phyloP scores from a whole-genome alignment of 2,113 vertebrate species.

The Puntigrus tetrazona region DNA sequence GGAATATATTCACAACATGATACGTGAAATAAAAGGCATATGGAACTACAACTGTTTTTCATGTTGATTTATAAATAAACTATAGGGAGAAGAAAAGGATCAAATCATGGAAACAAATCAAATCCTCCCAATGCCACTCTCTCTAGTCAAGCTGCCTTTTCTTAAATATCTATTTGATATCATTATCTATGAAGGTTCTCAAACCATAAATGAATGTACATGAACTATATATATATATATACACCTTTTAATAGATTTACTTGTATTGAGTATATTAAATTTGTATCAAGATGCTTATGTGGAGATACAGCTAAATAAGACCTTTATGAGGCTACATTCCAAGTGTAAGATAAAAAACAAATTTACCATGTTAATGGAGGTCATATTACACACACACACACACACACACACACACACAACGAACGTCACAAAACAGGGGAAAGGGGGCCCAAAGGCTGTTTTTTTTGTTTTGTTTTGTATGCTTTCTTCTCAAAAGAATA shows the following conservation, averaged over 20 bases:
- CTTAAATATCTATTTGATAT: slow-evolving; percentile 23
- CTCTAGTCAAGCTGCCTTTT: slow-evolving; percentile 1
- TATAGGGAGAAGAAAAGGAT: background rate
- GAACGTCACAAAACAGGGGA: background rate
- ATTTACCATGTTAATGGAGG: background rate
- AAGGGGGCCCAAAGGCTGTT: background rate
- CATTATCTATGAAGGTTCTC: slow-evolving; percentile 55
- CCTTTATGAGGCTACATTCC: slow-evolving; percentile 54
- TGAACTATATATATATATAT: background rate
- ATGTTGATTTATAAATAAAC: background rate
- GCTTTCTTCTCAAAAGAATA: background rate
- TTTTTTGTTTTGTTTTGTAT: background rate
- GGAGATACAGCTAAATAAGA: background rate
- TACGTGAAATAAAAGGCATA: slow-evolving; percentile 2
- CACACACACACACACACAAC: background rate
- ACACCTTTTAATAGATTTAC: too few species aligned
- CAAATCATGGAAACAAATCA: background rate
- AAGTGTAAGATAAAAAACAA: slow-evolving; percentile 22
- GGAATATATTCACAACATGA: background rate
- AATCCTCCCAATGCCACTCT: background rate
- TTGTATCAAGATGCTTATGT: background rate
- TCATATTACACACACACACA: slow-evolving; percentile 18
- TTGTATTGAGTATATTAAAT: background rate
- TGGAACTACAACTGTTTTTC: background rate
- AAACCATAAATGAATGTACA: slow-evolving; percentile 57